Evolutionary conservation across 1,140 invertebrate species (phyloP).

Genomic region (Lithobius niger): DNA sequence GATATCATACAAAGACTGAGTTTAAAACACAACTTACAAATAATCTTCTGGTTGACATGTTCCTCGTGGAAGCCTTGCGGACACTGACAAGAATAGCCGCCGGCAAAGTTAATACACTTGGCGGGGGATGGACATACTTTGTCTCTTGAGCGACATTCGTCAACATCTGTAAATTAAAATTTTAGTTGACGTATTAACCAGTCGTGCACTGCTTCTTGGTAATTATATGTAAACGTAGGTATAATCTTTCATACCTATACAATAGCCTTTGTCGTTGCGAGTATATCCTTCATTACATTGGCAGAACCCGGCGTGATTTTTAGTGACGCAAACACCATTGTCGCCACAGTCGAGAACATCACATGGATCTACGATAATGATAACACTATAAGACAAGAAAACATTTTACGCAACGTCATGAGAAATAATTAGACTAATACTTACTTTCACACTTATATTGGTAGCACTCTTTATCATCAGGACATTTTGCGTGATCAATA

Average conservation of each 20-base stretch:
- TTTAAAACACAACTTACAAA: slow-evolving; percentile 1
- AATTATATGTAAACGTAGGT: too few species aligned
- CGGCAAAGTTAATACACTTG: slow-evolving; percentile 29
- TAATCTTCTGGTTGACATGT: not conserved
- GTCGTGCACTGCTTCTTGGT: too few species aligned
- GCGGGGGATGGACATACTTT: slow-evolving; percentile 33
- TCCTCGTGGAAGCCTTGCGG: slow-evolving; percentile 35
- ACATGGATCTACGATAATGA: slow-evolving; percentile 18
- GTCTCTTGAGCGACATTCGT: slow-evolving; percentile 39
- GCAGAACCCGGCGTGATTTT: slow-evolving; percentile 21
- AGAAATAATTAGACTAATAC: slow-evolving; percentile 1
- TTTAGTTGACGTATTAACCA: too few species aligned
- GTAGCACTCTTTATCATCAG: slow-evolving; percentile 14
- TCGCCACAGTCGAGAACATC: slow-evolving; percentile 21
- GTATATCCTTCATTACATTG: slow-evolving; percentile 10
- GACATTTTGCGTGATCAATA: not conserved
- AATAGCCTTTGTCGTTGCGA: slow-evolving; percentile 5
- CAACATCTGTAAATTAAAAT: slow-evolving; percentile 26
- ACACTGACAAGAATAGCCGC: slow-evolving; percentile 31
- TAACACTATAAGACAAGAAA: not conserved
- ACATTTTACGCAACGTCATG: not conserved
- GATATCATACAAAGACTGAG: too few species aligned
- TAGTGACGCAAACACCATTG: slow-evolving; percentile 22
- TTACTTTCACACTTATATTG: slow-evolving; percentile 25
- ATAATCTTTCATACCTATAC: slow-evolving; percentile 9